These are phyloP conservation scores for Parnassius glacialis DNA, from an alignment of 2,888 invertebrate species.

Conservation along the genomic window DNA sequence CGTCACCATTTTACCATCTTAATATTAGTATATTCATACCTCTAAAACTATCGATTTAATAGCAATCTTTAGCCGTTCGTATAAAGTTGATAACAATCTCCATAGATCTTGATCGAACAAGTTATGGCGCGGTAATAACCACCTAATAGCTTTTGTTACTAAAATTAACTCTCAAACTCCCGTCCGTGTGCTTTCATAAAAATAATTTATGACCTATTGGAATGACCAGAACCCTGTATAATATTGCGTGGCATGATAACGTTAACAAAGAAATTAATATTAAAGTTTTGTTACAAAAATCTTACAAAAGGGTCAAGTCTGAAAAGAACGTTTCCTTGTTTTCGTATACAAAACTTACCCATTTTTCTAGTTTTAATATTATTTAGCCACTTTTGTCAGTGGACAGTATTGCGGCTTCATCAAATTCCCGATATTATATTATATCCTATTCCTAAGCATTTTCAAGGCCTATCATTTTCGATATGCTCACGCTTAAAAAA, in stretches of 20 bases:
- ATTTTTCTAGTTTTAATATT: no score
- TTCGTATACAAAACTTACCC: no score
- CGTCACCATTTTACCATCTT: no score
- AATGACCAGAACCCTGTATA: slow-evolving; percentile 9
- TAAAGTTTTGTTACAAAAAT: slow-evolving; percentile 10
- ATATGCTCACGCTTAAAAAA: no score
- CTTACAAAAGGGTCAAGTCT: slow-evolving; percentile 8
- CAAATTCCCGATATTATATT: no score
- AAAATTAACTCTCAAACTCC: slow-evolving; percentile 26
- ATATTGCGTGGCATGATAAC: slow-evolving; percentile 25
- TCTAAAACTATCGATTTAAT: neutral
- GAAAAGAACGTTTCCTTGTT: no score
- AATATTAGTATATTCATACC: no score
- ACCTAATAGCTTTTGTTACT: slow-evolving; percentile 27
- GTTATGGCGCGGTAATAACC: slow-evolving; percentile 22
- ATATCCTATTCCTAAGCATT: no score
- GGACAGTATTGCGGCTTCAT: no score
- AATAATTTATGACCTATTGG: slow-evolving; percentile 27
- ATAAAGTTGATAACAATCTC: slow-evolving; percentile 19
- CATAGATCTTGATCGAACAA: slow-evolving; percentile 16
- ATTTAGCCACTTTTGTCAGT: no score
- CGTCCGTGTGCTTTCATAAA: slow-evolving; percentile 27
- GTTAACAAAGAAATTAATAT: slow-evolving; percentile 21
- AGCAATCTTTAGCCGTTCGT: slow-evolving; percentile 8
- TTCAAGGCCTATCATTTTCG: no score